Conservation (phyloP, 64 coral and sea anemone species). For the Anthopleura sola region DNA sequence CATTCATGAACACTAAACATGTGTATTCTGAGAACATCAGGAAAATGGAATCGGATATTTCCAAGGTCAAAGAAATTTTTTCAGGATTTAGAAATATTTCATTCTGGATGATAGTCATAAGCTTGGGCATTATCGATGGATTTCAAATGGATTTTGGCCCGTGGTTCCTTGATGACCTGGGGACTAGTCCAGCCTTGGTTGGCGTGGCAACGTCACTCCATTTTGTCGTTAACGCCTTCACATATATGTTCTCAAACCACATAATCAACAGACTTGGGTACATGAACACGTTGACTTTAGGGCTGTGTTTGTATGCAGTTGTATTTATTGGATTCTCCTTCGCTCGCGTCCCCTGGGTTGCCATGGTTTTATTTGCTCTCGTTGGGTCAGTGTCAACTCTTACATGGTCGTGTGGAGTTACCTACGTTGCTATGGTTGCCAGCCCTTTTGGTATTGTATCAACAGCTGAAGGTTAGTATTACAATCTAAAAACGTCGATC, state of each 20-base stretch:
- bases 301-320: neutral
- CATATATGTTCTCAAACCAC: constrained; percentile 17
- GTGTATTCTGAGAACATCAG: constrained; percentile 9
- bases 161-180: constrained; percentile 49
- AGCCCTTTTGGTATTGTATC: constrained; percentile 21
- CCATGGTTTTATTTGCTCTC: neutral
- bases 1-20: constrained; percentile 2
- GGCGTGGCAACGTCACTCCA: constrained; percentile 6
- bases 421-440: constrained; percentile 28
- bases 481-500: neutral
- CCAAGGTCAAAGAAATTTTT: neutral
- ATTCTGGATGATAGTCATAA: constrained; percentile 33
- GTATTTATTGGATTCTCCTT: constrained; percentile 26
- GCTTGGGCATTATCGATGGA: constrained; percentile 36
- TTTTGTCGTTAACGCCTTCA: constrained; percentile 4
- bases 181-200: constrained; percentile 14
- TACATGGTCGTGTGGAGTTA: constrained; percentile 17
- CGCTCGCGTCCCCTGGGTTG: constrained; percentile 24
- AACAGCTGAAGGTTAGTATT: constrained; percentile 26
- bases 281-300: neutral
- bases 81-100: neutral
- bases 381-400: constrained; percentile 22
- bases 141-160: constrained; percentile 44
- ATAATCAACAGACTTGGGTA: constrained; percentile 23
- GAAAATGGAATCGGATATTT: neutral